Percentiles rank a stretch among this genome's conserved stretches.
Evolutionary conservation across 2,888 invertebrate species (phyloP).

Genomic region (Eristalis pertinax): DNA sequence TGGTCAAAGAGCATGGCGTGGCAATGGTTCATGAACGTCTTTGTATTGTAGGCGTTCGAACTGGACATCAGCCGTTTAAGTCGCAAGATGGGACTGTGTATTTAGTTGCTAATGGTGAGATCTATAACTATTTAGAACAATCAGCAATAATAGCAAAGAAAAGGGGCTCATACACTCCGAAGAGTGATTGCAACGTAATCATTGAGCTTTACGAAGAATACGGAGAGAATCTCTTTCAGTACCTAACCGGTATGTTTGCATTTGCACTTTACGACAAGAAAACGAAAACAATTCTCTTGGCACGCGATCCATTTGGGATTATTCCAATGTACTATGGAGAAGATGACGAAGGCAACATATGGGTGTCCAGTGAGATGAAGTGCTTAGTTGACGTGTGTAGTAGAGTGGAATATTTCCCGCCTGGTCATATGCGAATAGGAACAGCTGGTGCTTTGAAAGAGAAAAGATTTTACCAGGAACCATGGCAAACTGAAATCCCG

Average conservation of each 20-base stretch:
- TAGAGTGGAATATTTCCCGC: slow-evolving; percentile 78
- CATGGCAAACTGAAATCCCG: slow-evolving; percentile 77
- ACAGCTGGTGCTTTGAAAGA: slow-evolving; percentile 75
- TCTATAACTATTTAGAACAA: slow-evolving; percentile 80
- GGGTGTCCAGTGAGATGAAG: slow-evolving; percentile 81
- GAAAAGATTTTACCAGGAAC: slow-evolving; percentile 76
- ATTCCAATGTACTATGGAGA: slow-evolving; percentile 81
- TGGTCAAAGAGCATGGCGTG: slow-evolving; percentile 77
- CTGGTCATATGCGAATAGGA: slow-evolving; percentile 78
- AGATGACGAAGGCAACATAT: slow-evolving; percentile 79
- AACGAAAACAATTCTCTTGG: slow-evolving; percentile 77
- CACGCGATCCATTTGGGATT: slow-evolving; percentile 81
- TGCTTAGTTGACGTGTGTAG: slow-evolving; percentile 78
- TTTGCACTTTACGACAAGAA: slow-evolving; percentile 79
- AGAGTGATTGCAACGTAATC: slow-evolving; percentile 81
- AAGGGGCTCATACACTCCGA: slow-evolving; percentile 77
- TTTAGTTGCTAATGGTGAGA: slow-evolving; percentile 80
- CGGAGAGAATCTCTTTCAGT: slow-evolving; percentile 77
- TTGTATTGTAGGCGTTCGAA: slow-evolving; percentile 78
- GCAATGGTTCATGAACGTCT: slow-evolving; percentile 79
- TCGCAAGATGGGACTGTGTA: slow-evolving; percentile 77
- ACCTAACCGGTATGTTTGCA: slow-evolving; percentile 80
- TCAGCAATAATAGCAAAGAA: slow-evolving; percentile 77
- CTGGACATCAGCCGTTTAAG: slow-evolving; percentile 79
- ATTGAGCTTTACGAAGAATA: slow-evolving; percentile 79